phyloP scores from a whole-genome alignment of 2,797 vertebrate species.

The Coilia nasus region DNA sequence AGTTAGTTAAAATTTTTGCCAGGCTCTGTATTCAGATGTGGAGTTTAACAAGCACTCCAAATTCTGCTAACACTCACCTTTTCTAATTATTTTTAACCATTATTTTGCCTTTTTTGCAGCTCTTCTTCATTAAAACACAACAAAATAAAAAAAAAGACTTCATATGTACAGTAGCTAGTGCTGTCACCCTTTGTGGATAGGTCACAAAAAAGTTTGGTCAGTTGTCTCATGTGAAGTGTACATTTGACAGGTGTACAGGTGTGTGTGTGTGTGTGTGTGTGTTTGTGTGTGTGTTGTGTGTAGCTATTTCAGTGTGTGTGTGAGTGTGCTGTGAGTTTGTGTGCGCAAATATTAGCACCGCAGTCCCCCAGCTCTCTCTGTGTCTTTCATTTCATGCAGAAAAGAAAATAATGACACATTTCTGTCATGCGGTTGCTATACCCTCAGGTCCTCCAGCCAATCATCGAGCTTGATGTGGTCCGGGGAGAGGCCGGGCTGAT shows the following conservation, averaged over 20 bases:
- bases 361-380: constrained; percentile 21
- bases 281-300: too few species aligned
- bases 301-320: too few species aligned
- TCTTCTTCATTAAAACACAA: neutral
- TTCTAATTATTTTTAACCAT: neutral
- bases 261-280: neutral
- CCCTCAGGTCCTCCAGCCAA: constrained; percentile 13
- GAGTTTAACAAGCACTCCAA: neutral
- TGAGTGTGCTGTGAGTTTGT: neutral
- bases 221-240: neutral
- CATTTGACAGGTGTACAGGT: neutral
- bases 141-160: too few species aligned
- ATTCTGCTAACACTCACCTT: neutral
- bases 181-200: neutral
- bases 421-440: constrained; percentile 30
- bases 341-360: neutral
- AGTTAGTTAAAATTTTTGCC: neutral
- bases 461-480: constrained; percentile 28
- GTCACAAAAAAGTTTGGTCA: neutral
- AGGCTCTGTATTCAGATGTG: neutral
- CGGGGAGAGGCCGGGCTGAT: constrained; percentile 38
- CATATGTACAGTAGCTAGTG: neutral
- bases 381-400: constrained; percentile 35
- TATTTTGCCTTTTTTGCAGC: neutral
- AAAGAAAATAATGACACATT: constrained; percentile 28